These are phyloP conservation scores for Melanchra persicariae DNA, from an alignment of 2,888 invertebrate genomes.

Conservation along the genomic window DNA sequence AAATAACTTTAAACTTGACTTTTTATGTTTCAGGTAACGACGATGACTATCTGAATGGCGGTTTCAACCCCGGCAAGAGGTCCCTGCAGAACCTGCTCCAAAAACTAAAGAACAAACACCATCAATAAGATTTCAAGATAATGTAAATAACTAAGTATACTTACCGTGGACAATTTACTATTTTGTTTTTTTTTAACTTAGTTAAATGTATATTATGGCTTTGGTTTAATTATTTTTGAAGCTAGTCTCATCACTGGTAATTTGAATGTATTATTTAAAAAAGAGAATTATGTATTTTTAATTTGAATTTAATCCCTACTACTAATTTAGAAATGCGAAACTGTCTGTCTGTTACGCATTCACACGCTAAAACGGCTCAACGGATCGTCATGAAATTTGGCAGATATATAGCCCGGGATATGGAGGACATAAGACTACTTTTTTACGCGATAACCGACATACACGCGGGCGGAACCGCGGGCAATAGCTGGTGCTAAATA, in stretches of 20 bases:
- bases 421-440: too few species aligned
- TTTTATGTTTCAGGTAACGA: constrained; percentile 74
- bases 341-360: too few species aligned
- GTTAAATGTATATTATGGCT: neutral
- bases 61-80: constrained; percentile 85
- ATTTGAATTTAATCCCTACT: neutral
- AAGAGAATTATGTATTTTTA: neutral
- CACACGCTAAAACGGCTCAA: too few species aligned
- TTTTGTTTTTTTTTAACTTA: neutral
- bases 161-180: neutral
- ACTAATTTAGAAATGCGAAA: too few species aligned
- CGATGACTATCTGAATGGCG: constrained; percentile 80
- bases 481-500: too few species aligned
- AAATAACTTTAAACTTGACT: neutral
- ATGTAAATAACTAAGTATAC: too few species aligned
- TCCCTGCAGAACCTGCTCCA: constrained; percentile 69
- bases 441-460: too few species aligned
- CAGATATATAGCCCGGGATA: too few species aligned
- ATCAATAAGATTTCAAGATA: constrained; percentile 15
- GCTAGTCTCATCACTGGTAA: constrained; percentile 51
- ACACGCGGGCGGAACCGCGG: too few species aligned
- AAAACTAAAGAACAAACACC: constrained; percentile 68
- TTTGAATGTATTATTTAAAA: constrained; percentile 26
- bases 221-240: constrained; percentile 10
- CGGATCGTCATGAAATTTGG: too few species aligned